Evolutionary conservation across 2,797 vertebrate genomes (phyloP), one percentile per base, ranked within the genome.

Genomic region (Pogonophryne albipinna): DNA sequence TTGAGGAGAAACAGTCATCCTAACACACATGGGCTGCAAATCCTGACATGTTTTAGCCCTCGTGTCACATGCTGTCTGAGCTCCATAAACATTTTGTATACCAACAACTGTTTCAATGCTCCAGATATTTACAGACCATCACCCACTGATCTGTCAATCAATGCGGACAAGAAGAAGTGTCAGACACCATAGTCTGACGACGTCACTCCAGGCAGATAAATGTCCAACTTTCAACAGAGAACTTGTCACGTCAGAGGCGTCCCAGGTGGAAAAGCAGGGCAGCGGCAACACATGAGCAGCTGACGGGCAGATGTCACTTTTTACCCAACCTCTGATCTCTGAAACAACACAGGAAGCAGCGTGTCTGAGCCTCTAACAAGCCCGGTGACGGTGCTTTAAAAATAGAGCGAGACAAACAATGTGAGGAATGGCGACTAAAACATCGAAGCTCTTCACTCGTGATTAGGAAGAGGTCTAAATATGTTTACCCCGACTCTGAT

Each of bases 341-440:
- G 66, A 85, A 90, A 78, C 81, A 87, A 91, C 91, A 86, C 67
- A 49, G 83, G 76, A 59, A 85, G 70, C 27, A 11, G 1, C 83
- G 58, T 0, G 61, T 89, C 90, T 85, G 80, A 86, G 85, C 89
- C 80, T 78, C 85, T 86, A 91, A 93, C 83, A 68, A 90, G 87
- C 77, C 88, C 16, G 14, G 64, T 59, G 89, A 88, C 56, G 38
- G 45, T 6, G 23, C 66, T 57, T 52, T 84, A 87, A 89, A 94
- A 90, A 94, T 92, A 92, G 86, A 71, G 5, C 12, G 0, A 80
- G 80, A 76, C 80, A 79, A 88, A 89, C 86, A 89, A 89, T 90
- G 87, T 19, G 45, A 88, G 56, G 87, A 92, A 91, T 85, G 91
- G 83, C 10, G 27, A 42, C 76, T 79, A 89, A 90, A 89, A 80